Base-by-base conservation (phyloP, 2,797 vertebrate species). In the Halcyon chelicuti region DNA sequence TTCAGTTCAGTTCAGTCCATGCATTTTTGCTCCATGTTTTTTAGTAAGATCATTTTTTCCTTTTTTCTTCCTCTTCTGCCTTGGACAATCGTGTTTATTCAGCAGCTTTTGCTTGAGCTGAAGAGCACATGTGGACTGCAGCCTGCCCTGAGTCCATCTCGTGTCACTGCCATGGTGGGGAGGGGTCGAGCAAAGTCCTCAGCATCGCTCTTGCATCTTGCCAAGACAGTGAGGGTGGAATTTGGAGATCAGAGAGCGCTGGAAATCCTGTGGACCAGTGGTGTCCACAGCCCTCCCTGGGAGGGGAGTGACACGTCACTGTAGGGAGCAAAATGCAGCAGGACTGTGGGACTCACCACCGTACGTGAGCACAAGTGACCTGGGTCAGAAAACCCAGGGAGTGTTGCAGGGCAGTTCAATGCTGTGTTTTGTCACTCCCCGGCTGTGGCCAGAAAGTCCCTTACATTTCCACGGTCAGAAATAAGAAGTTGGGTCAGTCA, bases 221-320 rank as follows among this genome's bases (percentile, higher is more conserved):
- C 35, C 47, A 25, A 39, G 37, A 47, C 26, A 49, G 21, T 3
- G 15, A 46, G 42, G 31, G 14, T 1, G 1, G n/a, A 82, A 58
- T 0, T 14, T 18, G 42, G 19, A 35, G 47, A 37, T 25, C 9
- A 51, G 35, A 49, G 39, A 51, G 42, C 15, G 52, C 47, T 89
- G 55, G 9, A 55, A 77, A 37, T 17, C 55, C 28, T 9, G 5
- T 4, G 3, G 14, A 8, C 16, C 1, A 1, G 8, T 3, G 5
- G 63, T 62, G 67, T 40, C 78, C 44, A 7, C 11, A 11, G 26
- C 23, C 68, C 5, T 66, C 66, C 54, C 37, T 57, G 66, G 37
- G 20, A 85, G n/a, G 44, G 44, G 54, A 42, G 40, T 42, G 40
- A 33, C 58, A 35, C 25, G 5, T 47, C 17, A 0, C 22, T 12